phyloP scores from a whole-genome alignment of 2,113 vertebrate species.

The Trinectes maculatus region DNA sequence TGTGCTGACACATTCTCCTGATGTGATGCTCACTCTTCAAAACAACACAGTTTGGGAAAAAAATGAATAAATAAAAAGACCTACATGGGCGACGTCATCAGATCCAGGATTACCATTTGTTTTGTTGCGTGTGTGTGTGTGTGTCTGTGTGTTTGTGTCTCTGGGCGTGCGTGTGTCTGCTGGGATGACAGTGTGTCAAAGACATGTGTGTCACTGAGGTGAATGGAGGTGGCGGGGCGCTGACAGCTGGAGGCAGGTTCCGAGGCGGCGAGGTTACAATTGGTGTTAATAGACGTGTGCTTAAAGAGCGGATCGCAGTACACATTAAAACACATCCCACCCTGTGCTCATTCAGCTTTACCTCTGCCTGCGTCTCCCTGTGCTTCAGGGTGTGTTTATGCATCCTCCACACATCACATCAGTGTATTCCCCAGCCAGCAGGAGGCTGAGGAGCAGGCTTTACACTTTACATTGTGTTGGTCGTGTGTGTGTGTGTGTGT shows the following conservation, averaged over 20 bases:
- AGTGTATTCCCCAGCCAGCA: neutral
- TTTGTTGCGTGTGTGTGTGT: conserved; percentile 8
- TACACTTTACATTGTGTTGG: neutral
- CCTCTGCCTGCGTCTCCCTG: neutral
- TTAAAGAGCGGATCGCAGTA: conserved; percentile 69
- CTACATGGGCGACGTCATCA: conserved; percentile 36
- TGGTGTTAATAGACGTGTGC: conserved; percentile 78
- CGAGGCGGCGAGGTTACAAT: conserved; percentile 72
- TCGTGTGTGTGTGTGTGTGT: neutral
- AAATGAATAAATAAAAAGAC: conserved; percentile 20
- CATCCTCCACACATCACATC: neutral
- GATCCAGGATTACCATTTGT: conserved; percentile 44
- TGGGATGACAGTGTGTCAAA: conserved; percentile 45
- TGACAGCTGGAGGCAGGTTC: conserved; percentile 71
- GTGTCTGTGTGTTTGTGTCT: conserved; percentile 36
- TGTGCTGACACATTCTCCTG: neutral
- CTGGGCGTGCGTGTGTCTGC: conserved; percentile 25
- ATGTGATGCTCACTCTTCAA: conserved; percentile 9
- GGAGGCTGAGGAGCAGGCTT: neutral
- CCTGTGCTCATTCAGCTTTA: conserved; percentile 13
- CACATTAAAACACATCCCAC: conserved; percentile 48
- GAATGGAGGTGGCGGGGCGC: conserved; percentile 66
- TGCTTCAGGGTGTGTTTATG: conserved; percentile 26
- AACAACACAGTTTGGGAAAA: conserved; percentile 10
- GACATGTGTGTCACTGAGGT: conserved; percentile 58